Conservation (phyloP, 2,113 vertebrate species). For the Ailuropoda melanoleuca region DNA sequence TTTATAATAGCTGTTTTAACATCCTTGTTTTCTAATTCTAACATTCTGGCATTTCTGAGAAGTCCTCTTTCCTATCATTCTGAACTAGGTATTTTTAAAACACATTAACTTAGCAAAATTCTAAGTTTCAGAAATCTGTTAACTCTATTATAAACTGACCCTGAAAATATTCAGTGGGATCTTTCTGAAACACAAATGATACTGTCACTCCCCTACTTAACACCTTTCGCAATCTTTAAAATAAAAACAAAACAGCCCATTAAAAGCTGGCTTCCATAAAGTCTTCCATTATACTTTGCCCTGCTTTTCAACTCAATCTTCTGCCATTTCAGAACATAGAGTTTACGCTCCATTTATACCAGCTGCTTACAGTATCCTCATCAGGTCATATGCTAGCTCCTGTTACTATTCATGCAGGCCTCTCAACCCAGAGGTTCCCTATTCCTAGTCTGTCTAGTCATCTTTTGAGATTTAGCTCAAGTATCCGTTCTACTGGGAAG, state of each 20-base stretch:
- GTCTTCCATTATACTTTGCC: not conserved
- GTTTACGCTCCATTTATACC: not conserved
- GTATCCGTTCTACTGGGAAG: not conserved
- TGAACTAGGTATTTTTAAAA: not conserved
- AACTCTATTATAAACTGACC: not conserved
- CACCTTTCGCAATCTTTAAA: not conserved
- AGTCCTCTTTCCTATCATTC: not conserved
- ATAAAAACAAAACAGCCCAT: not conserved
- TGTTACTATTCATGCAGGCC: not conserved
- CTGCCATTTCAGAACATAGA: not conserved
- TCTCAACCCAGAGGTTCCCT: not conserved
- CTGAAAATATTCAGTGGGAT: not conserved
- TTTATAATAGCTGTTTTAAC: not conserved
- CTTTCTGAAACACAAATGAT: constrained; percentile 4
- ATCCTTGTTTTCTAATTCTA: not conserved
- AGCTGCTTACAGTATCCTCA: not conserved
- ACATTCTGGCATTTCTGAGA: constrained; percentile 9
- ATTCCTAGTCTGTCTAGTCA: not conserved
- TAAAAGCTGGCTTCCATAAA: not conserved
- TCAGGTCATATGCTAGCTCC: not conserved
- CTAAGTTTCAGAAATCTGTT: constrained; percentile 2
- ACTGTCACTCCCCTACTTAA: not conserved
- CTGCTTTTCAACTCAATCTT: not conserved
- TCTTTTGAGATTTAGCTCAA: not conserved
- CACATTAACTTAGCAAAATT: not conserved